Evolutionary conservation across 2,113 vertebrate genomes (phyloP).

Genomic region (Loxodonta africana): DNA sequence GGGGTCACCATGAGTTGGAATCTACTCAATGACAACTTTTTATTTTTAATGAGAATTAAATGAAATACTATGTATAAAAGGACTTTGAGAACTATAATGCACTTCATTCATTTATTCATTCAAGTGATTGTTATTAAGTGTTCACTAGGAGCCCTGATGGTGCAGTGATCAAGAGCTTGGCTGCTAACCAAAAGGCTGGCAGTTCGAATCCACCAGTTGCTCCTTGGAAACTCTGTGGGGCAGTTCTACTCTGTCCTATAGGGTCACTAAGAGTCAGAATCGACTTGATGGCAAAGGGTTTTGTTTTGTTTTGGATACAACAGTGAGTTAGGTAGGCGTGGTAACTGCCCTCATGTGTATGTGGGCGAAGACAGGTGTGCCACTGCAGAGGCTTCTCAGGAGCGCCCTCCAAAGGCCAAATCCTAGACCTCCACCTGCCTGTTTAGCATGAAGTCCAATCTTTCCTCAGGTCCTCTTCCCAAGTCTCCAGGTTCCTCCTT

Average conservation of each 20-base stretch:
- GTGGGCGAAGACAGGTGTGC: too few relatives aligned
- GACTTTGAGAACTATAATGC: not conserved
- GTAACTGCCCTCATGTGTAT: fast-evolving
- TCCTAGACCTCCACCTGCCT: not conserved
- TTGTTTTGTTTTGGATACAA: too few relatives aligned
- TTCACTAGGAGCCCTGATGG: not conserved
- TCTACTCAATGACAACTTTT: not conserved
- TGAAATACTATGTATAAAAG: not conserved
- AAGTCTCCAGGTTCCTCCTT: not conserved
- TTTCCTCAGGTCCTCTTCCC: not conserved
- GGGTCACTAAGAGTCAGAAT: too few relatives aligned
- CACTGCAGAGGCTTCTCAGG: not conserved
- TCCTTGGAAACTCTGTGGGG: too few relatives aligned
- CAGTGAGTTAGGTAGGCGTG: not conserved
- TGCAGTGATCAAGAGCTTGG: too few relatives aligned
- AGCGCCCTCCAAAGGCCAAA: not conserved
- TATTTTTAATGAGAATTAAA: not conserved
- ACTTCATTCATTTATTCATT: not conserved
- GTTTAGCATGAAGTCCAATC: not conserved
- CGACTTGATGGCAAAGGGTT: too few relatives aligned
- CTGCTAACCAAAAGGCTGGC: too few relatives aligned
- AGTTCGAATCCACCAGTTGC: too few relatives aligned
- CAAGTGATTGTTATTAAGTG: not conserved
- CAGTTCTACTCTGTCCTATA: too few relatives aligned
- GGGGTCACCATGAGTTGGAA: not conserved